Percentiles rank a stretch among this genome's conserved stretches.
Evolutionary conservation across 1,140 invertebrate species (phyloP).

Genomic region (Bombus soroeensis): DNA sequence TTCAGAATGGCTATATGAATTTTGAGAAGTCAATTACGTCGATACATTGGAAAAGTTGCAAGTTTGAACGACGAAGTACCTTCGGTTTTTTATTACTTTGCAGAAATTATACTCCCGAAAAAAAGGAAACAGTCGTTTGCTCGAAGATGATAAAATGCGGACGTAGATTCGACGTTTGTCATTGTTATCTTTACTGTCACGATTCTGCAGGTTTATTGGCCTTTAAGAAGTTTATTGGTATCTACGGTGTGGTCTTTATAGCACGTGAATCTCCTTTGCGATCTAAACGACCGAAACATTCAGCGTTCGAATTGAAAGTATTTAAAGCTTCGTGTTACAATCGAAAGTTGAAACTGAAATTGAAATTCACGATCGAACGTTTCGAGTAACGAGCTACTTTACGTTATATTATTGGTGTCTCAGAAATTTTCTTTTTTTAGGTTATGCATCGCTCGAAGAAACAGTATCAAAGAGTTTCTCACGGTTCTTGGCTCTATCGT

Average conservation of each 20-base stretch:
- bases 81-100: neutral
- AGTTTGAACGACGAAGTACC: neutral
- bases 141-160: neutral
- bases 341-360: neutral
- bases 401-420: neutral
- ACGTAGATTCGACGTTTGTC: neutral
- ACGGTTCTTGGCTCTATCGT: conserved; percentile 2
- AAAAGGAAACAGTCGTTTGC: neutral
- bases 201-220: conserved; percentile 10
- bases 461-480: neutral
- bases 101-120: neutral
- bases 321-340: neutral
- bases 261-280: neutral
- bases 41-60: neutral
- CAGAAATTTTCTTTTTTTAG: neutral
- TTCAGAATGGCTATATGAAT: neutral
- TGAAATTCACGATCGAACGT: neutral
- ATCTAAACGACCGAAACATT: neutral
- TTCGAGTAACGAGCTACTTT: neutral
- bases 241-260: neutral
- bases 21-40: neutral
- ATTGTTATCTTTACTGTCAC: conserved; percentile 9
- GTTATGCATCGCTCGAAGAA: neutral
- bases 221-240: conserved; percentile 14
- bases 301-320: neutral